Conservation (phyloP, 2,888 invertebrate genomes). For the Eilema depressum region DNA sequence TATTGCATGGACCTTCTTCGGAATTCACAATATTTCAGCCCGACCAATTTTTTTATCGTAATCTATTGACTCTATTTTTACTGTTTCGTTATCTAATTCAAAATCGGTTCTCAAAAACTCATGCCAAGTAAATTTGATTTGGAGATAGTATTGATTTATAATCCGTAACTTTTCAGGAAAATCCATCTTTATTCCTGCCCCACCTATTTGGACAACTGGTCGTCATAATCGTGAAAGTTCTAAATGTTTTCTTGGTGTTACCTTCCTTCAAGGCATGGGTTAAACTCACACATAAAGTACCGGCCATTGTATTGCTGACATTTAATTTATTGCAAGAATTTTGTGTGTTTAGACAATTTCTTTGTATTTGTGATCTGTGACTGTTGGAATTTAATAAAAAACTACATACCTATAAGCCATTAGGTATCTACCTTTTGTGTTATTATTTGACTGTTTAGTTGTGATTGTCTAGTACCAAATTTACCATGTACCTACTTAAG, state of each 20-base stretch:
- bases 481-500: too few relatives aligned
- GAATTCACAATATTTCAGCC: background rate
- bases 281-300: constrained; percentile 58
- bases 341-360: constrained; percentile 71
- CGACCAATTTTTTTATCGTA: background rate
- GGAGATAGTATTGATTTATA: background rate
- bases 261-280: constrained; percentile 51
- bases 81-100: background rate
- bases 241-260: constrained; percentile 58
- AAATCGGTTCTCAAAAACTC: background rate
- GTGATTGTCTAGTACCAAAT: too few relatives aligned
- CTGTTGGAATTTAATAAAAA: background rate
- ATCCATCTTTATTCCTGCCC: constrained; percentile 74
- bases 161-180: constrained; percentile 64
- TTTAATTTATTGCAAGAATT: constrained; percentile 80
- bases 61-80: background rate
- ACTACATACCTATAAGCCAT: background rate
- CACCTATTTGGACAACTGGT: constrained; percentile 68
- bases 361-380: constrained; percentile 76
- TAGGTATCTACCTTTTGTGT: background rate
- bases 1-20: background rate
- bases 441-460: background rate
- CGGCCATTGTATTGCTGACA: constrained; percentile 63
- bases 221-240: constrained; percentile 59
- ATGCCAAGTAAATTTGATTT: background rate